Evolutionary conservation across 2,797 vertebrate genomes (phyloP), one percentile per base, ranked within the genome.

Genomic region (Xerus rutilus): DNA sequence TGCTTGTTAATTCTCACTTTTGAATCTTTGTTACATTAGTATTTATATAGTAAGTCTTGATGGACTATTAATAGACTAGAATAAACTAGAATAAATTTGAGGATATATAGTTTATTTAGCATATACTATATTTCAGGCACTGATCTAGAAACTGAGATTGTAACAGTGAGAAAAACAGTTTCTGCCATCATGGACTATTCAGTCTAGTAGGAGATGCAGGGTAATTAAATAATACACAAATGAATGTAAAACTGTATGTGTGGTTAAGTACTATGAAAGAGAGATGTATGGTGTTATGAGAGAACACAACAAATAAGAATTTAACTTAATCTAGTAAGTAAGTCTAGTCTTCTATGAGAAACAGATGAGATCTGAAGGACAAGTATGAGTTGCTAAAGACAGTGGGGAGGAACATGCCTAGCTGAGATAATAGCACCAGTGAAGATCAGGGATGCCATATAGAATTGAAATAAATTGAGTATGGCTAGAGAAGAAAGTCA

Each of bases 181-280:
- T 32, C 35, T 89, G n/a, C 49, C 39, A 11, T 77, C 69, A 18
- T 59, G 39, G 47, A 83, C 3, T 54, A 12, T 57, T 81, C 5
- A 64, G 17, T 47, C 49, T 45, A 54, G 21, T 45, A 43, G 35
- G 21, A 93, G 35, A 86, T 54, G 23, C 57, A 65, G n/a, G 65
- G 30, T 69, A 70, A 74, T 82, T 28, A 74, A 92, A 62, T 65
- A 89, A 92, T 77, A 78, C 28, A 59, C 32, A 86, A 92, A 87
- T 91, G 59, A 84, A 92, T 7, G 1, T 70, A 85, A 92, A 89
- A 11, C 65, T 69, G 14, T 88, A 13, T 45, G 67, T 64, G 32
- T 69, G 77, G 28, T 20, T 62, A 74, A 93, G n/a, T 49, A 35
- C 84, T 69, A 35, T 43, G 59, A 91, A 74, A 81, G 45, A 85